Evolutionary conservation across 1,140 invertebrate genomes (phyloP).

Genomic region (Potamilus streckersoni): DNA sequence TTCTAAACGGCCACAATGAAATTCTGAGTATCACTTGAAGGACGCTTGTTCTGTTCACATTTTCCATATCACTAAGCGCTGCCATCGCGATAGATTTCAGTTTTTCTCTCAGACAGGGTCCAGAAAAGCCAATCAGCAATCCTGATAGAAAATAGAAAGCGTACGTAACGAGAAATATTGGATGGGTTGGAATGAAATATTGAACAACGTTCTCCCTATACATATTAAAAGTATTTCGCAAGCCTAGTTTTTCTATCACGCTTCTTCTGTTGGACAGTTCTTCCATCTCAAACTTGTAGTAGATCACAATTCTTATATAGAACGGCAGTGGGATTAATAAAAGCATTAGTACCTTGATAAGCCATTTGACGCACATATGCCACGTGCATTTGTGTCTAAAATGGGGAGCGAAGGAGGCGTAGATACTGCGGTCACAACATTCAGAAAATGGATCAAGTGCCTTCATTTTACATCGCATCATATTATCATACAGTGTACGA

Average conservation of each 20-base stretch:
- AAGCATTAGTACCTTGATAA: conserved; percentile 50
- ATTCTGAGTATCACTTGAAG: conserved; percentile 52
- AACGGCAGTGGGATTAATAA: conserved; percentile 59
- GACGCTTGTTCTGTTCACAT: conserved; percentile 54
- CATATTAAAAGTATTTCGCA: conserved; percentile 49
- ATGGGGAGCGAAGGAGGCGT: conserved; percentile 48
- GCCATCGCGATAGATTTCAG: conserved; percentile 48
- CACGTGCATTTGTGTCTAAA: conserved; percentile 53
- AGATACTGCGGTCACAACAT: conserved; percentile 59
- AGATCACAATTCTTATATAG: conserved; percentile 59
- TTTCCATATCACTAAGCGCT: conserved; percentile 58
- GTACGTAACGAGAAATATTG: conserved; percentile 59
- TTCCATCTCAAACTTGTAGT: conserved; percentile 58
- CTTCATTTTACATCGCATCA: conserved; percentile 60
- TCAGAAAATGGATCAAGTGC: conserved; percentile 50
- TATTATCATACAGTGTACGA: conserved; percentile 56
- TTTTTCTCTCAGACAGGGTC: conserved; percentile 50
- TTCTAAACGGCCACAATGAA: conserved; percentile 56
- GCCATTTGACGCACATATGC: conserved; percentile 48
- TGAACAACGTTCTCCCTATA: conserved; percentile 60
- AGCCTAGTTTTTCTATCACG: conserved; percentile 31
- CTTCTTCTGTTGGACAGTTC: conserved; percentile 44
- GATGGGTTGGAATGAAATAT: conserved; percentile 58
- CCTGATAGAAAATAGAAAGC: conserved; percentile 55
- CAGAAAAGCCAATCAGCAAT: conserved; percentile 50